Percentiles rank a stretch among this genome's conserved stretches.
Evolutionary conservation across 2,888 invertebrate species (phyloP).

Genomic region (Thereva nobilitata): DNA sequence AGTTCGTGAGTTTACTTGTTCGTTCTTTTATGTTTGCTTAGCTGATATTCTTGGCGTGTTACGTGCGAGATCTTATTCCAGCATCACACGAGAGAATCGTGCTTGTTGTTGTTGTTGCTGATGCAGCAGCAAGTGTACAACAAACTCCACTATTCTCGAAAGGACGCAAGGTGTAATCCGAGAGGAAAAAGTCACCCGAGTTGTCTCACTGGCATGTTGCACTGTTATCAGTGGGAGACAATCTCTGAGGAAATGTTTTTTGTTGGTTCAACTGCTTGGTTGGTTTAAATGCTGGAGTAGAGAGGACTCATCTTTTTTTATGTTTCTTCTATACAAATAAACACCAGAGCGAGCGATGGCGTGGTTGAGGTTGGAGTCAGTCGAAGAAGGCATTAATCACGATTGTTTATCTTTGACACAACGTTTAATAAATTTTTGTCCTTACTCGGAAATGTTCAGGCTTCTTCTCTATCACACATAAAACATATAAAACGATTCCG

Average conservation of each 20-base stretch:
- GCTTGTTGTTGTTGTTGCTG: not conserved
- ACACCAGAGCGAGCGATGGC: too few species aligned
- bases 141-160: too few species aligned
- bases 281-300: not conserved
- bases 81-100: conserved; percentile 15
- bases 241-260: conserved; percentile 27
- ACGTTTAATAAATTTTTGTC: conserved; percentile 30
- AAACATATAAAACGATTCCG: not conserved
- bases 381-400: conserved; percentile 30
- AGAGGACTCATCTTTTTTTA: not conserved
- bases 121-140: conserved; percentile 3
- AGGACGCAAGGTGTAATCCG: conserved; percentile 18
- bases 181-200: conserved; percentile 29
- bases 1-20: not conserved
- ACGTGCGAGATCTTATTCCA: conserved; percentile 16
- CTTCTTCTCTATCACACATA: too few species aligned
- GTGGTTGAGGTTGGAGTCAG: not conserved
- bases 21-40: conserved; percentile 8
- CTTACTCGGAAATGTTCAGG: not conserved
- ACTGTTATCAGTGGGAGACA: conserved; percentile 32
- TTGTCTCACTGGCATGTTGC: conserved; percentile 13
- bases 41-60: conserved; percentile 8
- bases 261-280: not conserved
- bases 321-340: not conserved
- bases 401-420: conserved; percentile 31